Evolutionary conservation across 2,113 vertebrate species (phyloP).

Genomic region (Brienomyrus brachyistius): DNA sequence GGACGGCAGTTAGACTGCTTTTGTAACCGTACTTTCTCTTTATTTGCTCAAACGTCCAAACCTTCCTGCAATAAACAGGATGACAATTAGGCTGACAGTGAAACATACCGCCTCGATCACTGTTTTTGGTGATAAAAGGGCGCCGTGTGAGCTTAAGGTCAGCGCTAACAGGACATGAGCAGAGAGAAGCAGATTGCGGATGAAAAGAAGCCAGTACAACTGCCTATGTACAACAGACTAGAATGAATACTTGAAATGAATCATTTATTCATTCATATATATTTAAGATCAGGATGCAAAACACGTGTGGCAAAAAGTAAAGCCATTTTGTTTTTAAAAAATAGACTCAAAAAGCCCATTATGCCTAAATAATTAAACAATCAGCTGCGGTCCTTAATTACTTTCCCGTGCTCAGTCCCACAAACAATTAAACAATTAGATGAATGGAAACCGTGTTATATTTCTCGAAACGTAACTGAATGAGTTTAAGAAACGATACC

Average conservation of each 20-base stretch:
- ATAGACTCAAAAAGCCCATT: background rate
- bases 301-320: background rate
- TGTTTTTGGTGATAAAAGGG: background rate
- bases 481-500: background rate
- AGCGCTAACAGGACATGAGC: background rate
- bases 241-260: background rate
- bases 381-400: background rate
- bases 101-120: background rate
- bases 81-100: background rate
- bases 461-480: background rate
- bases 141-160: background rate
- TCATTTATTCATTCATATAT: background rate
- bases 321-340: background rate
- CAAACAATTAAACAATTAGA: conserved; percentile 4
- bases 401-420: background rate
- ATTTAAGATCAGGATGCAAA: background rate
- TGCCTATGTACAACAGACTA: background rate
- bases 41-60: background rate
- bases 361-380: background rate
- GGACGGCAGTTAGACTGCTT: background rate
- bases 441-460: background rate
- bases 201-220: background rate
- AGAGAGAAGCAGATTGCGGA: background rate
- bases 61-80: background rate
- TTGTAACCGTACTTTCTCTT: background rate